Evolutionary conservation across 2,113 vertebrate genomes (phyloP), one percentile per base, ranked within the genome.

Genomic region (Saccopteryx leptura): DNA sequence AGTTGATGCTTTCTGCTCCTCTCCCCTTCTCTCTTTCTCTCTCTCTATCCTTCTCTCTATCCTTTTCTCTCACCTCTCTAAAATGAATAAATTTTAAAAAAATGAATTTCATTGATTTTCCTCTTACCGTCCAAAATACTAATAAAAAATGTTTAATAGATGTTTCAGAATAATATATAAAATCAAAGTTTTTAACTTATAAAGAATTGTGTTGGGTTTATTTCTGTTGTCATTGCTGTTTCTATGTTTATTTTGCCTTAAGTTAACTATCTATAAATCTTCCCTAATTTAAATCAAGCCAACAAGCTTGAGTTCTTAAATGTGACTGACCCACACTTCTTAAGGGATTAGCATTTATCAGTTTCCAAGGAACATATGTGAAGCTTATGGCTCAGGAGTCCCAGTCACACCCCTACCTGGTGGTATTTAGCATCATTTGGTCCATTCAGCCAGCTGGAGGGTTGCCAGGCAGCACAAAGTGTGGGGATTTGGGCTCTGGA

Each of bases 211-310:
- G 0, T 68, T 68, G 24, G 8, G n/a, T 85, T 93, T 78, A 6
- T 50, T 92, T 92, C 79, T 84, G 6, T 31, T 83, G 17, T 76
- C 80, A 39, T 72, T 69, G 26, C 68, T 54, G 8, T 66, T 60
- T 86, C 21, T 63, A 28, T 28, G 8, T 83, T 84, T 83, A 1
- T 69, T 90, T 95, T 87, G 12, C 48, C 18, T 75, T 75, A 90
- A 76, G 39, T 76, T 90, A 88, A 60, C 79, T 76, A 76, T 52
- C 31, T 60, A 31, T 81, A 83, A 87, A 24, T 72, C 68, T 72
- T 96, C 61, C 13, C 68, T 92, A 3, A 72, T 92, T 86, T 95
- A 68, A 86, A 72, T 46, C 69, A 66, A 54, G 26, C 48, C 39
- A 88, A 33, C 23, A 85, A 68, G 65, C 11, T 46, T 82, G 50